These are phyloP conservation scores for Enteromius treurensis DNA, from an alignment of 2,797 vertebrate species.

Conservation along the genomic window DNA sequence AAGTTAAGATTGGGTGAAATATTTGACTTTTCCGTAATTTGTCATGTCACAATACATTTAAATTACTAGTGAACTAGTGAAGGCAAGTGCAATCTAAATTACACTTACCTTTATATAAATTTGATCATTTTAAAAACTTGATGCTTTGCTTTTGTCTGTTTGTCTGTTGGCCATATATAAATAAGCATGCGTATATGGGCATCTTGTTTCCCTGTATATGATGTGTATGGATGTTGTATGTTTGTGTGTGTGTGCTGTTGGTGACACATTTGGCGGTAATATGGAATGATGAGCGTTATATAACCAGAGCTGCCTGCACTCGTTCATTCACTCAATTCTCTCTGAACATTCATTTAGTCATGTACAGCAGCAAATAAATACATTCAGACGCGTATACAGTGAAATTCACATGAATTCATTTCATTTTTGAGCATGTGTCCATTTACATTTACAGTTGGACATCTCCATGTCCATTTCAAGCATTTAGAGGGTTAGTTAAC, in stretches of 20 bases:
- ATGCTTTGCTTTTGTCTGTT: not conserved
- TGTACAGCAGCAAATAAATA: slow-evolving; percentile 19
- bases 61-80: not conserved
- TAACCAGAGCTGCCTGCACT: slow-evolving; percentile 57
- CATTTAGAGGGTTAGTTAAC: not conserved
- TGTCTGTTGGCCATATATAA: not conserved
- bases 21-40: not conserved
- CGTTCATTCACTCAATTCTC: slow-evolving; percentile 53
- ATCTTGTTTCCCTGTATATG: slow-evolving; percentile 28
- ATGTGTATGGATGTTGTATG: slow-evolving; percentile 41
- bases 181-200: not conserved
- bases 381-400: not conserved
- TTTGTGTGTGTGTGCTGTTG: slow-evolving; percentile 58
- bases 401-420: not conserved
- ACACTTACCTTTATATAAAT: no score
- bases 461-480: not conserved
- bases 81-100: not conserved
- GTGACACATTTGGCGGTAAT: slow-evolving; percentile 59
- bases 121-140: not conserved
- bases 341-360: slow-evolving; percentile 27
- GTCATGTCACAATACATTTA: not conserved
- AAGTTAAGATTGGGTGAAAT: not conserved
- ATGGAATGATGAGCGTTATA: slow-evolving; percentile 68
- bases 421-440: not conserved
- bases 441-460: not conserved